Conservation (phyloP, 2,888 invertebrate species). For the Oscheius onirici region DNA sequence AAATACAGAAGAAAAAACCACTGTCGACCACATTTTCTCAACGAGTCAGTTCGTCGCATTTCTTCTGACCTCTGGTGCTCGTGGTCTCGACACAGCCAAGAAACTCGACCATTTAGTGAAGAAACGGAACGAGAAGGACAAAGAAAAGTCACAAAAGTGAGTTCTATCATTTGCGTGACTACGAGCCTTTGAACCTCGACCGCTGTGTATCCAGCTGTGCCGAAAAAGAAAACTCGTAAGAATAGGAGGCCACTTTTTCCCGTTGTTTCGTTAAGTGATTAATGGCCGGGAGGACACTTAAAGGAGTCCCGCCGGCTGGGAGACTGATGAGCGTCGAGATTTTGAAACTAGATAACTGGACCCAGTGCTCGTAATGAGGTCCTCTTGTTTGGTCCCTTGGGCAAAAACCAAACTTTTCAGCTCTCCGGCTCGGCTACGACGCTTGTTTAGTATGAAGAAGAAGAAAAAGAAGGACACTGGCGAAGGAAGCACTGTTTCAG, state of each 20-base stretch:
- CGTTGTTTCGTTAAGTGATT: slow-evolving; percentile 22
- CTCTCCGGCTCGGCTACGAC: slow-evolving; percentile 58
- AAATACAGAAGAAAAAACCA: slow-evolving; percentile 14
- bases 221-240: neutral
- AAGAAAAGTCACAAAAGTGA: slow-evolving; percentile 32
- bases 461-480: slow-evolving; percentile 39
- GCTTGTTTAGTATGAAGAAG: slow-evolving; percentile 54
- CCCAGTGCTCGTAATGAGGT: too few species aligned
- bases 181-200: slow-evolving; percentile 8
- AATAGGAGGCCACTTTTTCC: slow-evolving; percentile 23
- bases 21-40: slow-evolving; percentile 41
- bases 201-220: neutral
- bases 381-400: neutral
- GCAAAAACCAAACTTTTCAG: slow-evolving; percentile 36
- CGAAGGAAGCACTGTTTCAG: slow-evolving; percentile 27
- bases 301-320: slow-evolving; percentile 20
- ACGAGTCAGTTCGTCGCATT: slow-evolving; percentile 40
- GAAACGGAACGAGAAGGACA: slow-evolving; percentile 37
- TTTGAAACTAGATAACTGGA: neutral
- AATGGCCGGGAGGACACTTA: slow-evolving; percentile 8
- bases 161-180: neutral
- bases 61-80: slow-evolving; percentile 35
- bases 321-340: slow-evolving; percentile 16
- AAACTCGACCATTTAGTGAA: slow-evolving; percentile 35
- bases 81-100: slow-evolving; percentile 35